Evolutionary conservation across 2,888 invertebrate species (phyloP), one percentile per base, ranked within the genome.

Genomic region (Sisyra terminalis): DNA sequence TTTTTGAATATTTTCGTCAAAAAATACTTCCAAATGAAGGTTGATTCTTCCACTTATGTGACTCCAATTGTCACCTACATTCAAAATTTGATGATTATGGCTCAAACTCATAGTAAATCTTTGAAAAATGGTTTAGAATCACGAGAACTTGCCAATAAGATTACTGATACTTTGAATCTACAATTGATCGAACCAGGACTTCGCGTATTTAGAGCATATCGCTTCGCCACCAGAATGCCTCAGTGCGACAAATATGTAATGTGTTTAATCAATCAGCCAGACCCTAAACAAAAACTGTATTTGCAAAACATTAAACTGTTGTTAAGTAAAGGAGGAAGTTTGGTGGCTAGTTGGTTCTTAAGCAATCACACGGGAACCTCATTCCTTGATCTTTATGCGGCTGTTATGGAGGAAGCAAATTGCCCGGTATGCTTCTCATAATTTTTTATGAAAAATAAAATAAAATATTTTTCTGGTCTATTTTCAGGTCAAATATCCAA

Each of bases 111-210:
- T 40, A 78, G 81, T 8, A 66, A 75, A 39, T 63, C 80, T 53
- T 69, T 73, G 13, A 67, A 49, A 34, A 47, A 45, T 9, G 51
- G 68, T 40, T 69, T 78, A 31, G 79, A 81, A 55, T 73, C 82
- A 51, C 71, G 73, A 51, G 78, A 80, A 44, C 62, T 87, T 7
- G 81, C 81, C 9, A 78, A 80, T 57, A 74, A 78, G 51, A 59
- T 88, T 46, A 81, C 84, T 1, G 82, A 86, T 55, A 78, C 82
- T 1, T 70, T 88, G 40, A 87, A 87, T 60, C 63, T 85, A 53
- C 86, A 87, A 61, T 72, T 87, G 45, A 81, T 87, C 41, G 83
- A 84, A 55, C 86, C 86, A 0, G 71, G 86, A 17, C 70, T 85
- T n/a, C 71, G 84, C 57, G 81, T 85, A 10, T 82, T 84, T 66